Evolutionary conservation across 2,888 invertebrate genomes (phyloP).

Genomic region (Hedychridium roseum): DNA sequence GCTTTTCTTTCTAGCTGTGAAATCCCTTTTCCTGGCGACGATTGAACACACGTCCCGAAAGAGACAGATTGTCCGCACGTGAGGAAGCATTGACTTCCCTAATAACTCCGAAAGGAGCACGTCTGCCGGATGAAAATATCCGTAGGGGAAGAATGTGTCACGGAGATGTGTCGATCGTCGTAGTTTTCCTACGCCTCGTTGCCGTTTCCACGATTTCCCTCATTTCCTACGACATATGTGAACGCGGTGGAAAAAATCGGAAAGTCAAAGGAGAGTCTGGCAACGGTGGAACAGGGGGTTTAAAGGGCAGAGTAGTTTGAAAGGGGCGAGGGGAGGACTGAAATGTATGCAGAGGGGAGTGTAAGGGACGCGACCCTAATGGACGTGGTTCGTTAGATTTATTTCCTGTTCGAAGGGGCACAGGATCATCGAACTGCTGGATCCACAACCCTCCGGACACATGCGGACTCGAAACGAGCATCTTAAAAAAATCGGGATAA

Average conservation of each 20-base stretch:
- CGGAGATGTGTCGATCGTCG: no score
- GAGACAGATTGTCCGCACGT: conserved; percentile 40
- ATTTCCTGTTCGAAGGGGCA: conserved; percentile 6
- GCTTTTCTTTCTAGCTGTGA: no score
- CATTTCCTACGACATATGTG: neutral
- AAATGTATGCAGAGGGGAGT: no score
- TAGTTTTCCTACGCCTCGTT: no score
- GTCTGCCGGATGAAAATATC: conserved; percentile 29
- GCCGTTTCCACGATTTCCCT: neutral
- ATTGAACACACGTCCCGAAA: no score
- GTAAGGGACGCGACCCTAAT: conserved; percentile 15
- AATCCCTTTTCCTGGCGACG: no score
- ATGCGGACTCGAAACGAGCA: no score
- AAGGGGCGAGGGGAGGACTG: neutral
- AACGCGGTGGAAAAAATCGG: neutral
- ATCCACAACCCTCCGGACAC: no score
- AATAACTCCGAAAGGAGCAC: conserved; percentile 15
- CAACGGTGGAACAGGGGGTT: no score
- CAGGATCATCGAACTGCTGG: neutral
- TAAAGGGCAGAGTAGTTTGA: neutral
- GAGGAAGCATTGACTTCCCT: conserved; percentile 24
- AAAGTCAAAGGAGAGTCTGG: no score
- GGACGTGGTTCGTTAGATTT: conserved; percentile 20
- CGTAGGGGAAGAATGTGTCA: conserved; percentile 40
- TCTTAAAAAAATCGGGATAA: no score